Percentiles rank a stretch among this genome's conserved stretches.
Conservation (phyloP, 2,113 vertebrate species). For the Mugil cephalus region DNA sequence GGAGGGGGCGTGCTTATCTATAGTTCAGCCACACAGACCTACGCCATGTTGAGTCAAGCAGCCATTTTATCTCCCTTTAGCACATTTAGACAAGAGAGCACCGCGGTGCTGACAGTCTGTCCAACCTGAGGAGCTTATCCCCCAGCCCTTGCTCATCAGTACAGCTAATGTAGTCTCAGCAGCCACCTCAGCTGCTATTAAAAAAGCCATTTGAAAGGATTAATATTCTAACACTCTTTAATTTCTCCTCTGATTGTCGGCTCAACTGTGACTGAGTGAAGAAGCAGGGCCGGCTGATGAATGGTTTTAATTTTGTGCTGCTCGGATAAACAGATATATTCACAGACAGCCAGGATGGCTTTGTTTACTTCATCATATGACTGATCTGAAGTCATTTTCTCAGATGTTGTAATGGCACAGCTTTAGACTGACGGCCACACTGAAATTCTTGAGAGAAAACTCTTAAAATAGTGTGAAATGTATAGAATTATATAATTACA, state of each 20-base stretch:
- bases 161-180: constrained; percentile 41
- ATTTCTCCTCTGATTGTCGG: constrained; percentile 45
- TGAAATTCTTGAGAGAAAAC: not conserved
- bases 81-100: constrained; percentile 56
- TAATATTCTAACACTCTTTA: constrained; percentile 42
- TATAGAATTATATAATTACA: too few species aligned
- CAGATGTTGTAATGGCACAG: not conserved
- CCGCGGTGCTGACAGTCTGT: constrained; percentile 32
- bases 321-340: constrained; percentile 31
- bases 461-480: not conserved
- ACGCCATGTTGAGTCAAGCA: constrained; percentile 45
- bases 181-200: constrained; percentile 43
- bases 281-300: constrained; percentile 14
- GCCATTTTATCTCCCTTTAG: constrained; percentile 67
- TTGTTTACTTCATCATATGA: not conserved
- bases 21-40: constrained; percentile 27
- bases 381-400: not conserved
- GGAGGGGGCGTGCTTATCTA: constrained; percentile 14
- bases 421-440: not conserved
- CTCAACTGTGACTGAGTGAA: constrained; percentile 31
- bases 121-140: constrained; percentile 53
- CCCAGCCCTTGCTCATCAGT: constrained; percentile 44
- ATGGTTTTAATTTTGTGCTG: constrained; percentile 53
- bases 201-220: constrained; percentile 62
- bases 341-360: constrained; percentile 7